Evolutionary conservation across 2,113 vertebrate species (phyloP).

Genomic region (Varanus salvator): DNA sequence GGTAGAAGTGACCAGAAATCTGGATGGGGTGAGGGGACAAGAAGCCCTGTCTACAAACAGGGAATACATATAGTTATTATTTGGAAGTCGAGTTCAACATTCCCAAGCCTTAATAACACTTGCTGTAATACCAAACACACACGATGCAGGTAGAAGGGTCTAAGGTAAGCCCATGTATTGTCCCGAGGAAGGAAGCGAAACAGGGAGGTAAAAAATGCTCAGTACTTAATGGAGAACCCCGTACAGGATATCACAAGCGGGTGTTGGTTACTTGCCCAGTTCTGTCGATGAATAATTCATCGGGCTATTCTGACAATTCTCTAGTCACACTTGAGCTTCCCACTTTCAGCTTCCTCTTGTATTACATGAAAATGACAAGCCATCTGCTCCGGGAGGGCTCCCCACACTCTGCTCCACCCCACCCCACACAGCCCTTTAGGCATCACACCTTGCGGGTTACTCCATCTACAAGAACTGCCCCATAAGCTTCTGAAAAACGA

Average conservation of each 20-base stretch:
- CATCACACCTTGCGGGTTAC: background rate
- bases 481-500: conserved; percentile 11
- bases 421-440: conserved; percentile 27
- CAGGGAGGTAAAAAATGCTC: background rate
- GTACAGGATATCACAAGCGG: conserved; percentile 19
- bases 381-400: conserved; percentile 51
- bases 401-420: background rate
- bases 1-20: background rate
- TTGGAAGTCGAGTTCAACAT: background rate
- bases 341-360: conserved; percentile 56
- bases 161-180: background rate
- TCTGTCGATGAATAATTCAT: conserved; percentile 69
- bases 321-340: conserved; percentile 47
- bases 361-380: conserved; percentile 57
- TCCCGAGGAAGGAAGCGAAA: background rate
- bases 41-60: background rate
- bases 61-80: background rate
- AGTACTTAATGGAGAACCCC: background rate
- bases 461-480: conserved; percentile 42
- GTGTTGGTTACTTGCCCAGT: conserved; percentile 56
- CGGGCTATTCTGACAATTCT: conserved; percentile 52
- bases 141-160: background rate
- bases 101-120: background rate
- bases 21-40: too few species aligned
- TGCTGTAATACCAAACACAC: background rate